Percentiles rank a stretch among this genome's conserved stretches.
Conservation (phyloP, 2,797 vertebrate genomes). For the Siniperca undulata region DNA sequence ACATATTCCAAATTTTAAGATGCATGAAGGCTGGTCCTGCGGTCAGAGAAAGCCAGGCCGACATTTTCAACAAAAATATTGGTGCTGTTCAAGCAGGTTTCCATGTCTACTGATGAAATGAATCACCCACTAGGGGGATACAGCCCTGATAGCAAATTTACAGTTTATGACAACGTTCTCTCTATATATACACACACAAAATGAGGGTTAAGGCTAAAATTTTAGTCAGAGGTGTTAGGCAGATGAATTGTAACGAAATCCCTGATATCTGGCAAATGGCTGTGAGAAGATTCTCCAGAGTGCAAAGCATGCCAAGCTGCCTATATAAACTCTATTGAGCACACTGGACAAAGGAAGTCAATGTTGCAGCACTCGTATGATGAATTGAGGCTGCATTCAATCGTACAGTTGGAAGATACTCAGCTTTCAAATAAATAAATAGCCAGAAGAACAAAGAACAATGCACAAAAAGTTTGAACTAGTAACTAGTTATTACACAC, state of each 20-base stretch:
- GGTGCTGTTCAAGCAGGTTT: conserved; percentile 67
- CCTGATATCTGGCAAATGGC: conserved; percentile 88
- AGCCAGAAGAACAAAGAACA: conserved; percentile 71
- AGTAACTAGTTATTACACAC: conserved; percentile 46
- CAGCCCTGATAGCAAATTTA: conserved; percentile 81
- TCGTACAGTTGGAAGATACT: conserved; percentile 76
- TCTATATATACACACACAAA: conserved; percentile 73
- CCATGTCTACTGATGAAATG: conserved; percentile 71
- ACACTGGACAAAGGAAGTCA: conserved; percentile 71
- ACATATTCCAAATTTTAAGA: conserved; percentile 72
- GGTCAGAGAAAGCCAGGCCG: conserved; percentile 74
- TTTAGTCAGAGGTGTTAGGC: conserved; percentile 83
- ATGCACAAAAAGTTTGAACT: conserved; percentile 62
- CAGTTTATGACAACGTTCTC: conserved; percentile 74
- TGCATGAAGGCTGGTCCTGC: conserved; percentile 75
- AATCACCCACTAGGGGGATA: conserved; percentile 65
- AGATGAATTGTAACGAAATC: conserved; percentile 86
- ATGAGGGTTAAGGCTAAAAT: conserved; percentile 87
- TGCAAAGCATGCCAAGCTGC: conserved; percentile 86
- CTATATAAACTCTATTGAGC: conserved; percentile 75
- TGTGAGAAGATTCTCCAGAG: conserved; percentile 82
- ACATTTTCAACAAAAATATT: conserved; percentile 57
- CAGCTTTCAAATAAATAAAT: conserved; percentile 81
- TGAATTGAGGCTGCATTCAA: conserved; percentile 70
- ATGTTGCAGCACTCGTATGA: conserved; percentile 61